Base-by-base conservation (phyloP, 2,113 vertebrate species). In the Microcebus tavaratra region DNA sequence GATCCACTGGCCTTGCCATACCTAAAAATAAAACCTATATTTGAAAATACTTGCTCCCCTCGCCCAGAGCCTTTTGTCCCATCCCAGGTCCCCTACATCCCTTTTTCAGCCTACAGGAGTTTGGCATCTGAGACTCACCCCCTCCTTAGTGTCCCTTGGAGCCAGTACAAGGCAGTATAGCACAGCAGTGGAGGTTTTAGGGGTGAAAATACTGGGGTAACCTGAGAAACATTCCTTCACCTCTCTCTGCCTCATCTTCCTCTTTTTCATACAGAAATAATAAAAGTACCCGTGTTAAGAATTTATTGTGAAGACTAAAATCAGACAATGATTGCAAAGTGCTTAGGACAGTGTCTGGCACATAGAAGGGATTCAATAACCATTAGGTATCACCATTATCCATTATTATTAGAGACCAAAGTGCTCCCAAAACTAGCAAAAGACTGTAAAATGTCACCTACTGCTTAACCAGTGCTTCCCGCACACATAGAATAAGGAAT, bases 401-500 rank as follows among this genome's bases (percentile, higher is more conserved):
- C 27, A 14, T 80, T 59, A 76, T 65, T 65, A n/a, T 80, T 88
- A 94, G 82, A 61, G 29, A 88, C 82, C 80, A 78, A 91, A 92
- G 39, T 17, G 45, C 36, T 78, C 34, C 55, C 9, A 23, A 88
- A 93, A 80, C 79, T 57, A 94, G 88, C 86, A 34, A 79, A 82
- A 53, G 79, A 48, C 57, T 48, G 34, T 84, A 39, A 81, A 88
- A 91, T 82, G 6, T 31, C 75, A 50, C 63, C 76, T 65, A 83
- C 17, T 8, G 3, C 48, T 61, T 91, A 79, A 18, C 94, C 73
- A 76, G 11, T 5, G 73, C 89, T 73, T 92, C 76, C 79, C 75
- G 86, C 92, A 93, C 61, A 53, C 75, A 96, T 50, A 76, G 97
- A 98, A 93, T 67, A 85, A 87, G 94, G 95, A 97, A 91, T 94